Evolutionary conservation across 2,797 vertebrate genomes (phyloP).

Genomic region (Botia almorhae): DNA sequence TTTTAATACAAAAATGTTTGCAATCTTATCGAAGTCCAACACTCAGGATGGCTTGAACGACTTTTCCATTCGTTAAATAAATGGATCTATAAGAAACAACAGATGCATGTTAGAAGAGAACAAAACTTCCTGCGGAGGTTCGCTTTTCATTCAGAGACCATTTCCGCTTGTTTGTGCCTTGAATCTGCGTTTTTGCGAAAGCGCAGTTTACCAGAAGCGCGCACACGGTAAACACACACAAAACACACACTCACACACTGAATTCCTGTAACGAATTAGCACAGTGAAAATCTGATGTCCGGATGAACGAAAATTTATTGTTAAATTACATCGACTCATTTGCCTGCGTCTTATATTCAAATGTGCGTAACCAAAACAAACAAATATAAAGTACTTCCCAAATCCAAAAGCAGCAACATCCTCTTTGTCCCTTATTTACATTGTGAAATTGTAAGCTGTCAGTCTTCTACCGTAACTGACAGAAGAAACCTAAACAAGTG

Average conservation of each 20-base stretch:
- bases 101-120: conserved; percentile 58
- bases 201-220: conserved; percentile 56
- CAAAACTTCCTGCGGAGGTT: conserved; percentile 36
- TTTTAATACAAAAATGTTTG: conserved; percentile 72
- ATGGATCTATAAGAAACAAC: conserved; percentile 22
- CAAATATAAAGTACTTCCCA: background rate
- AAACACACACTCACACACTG: background rate
- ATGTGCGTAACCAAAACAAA: conserved; percentile 13
- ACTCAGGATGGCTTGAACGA: conserved; percentile 51
- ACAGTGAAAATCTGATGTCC: conserved; percentile 18
- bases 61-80: conserved; percentile 58
- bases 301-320: background rate
- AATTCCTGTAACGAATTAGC: conserved; percentile 46
- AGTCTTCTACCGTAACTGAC: background rate
- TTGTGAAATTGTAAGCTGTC: background rate
- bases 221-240: conserved; percentile 28
- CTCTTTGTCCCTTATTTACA: conserved; percentile 24
- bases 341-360: conserved; percentile 1
- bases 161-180: conserved; percentile 49
- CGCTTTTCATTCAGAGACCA: conserved; percentile 46
- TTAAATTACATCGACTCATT: background rate
- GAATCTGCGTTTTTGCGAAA: conserved; percentile 53
- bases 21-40: conserved; percentile 63
- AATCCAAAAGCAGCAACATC: conserved; percentile 10
- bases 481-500: conserved; percentile 55